A percentile compares a stretch with the other conserved stretches of the same genome.
These are phyloP conservation scores for Drosophila kanapiae DNA, from an alignment of 1,140 invertebrate species.

Conservation along the genomic window DNA sequence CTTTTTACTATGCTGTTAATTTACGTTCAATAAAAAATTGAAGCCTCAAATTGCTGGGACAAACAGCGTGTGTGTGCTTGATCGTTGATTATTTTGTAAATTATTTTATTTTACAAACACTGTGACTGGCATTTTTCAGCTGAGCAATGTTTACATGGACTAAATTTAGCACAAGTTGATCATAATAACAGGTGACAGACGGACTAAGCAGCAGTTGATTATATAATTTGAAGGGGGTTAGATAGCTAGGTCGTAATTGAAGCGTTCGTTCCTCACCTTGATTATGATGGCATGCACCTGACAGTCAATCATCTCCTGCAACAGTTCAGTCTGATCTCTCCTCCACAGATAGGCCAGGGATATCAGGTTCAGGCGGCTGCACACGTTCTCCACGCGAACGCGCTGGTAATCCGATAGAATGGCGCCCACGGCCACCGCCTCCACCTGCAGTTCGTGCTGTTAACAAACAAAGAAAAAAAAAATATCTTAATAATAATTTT, in stretches of 20 bases:
- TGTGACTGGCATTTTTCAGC: neutral
- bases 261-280: constrained; percentile 87
- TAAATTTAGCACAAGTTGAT: constrained; percentile 25
- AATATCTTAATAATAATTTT: neutral
- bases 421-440: constrained; percentile 98
- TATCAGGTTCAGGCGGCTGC: constrained; percentile 94
- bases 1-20: neutral
- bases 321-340: constrained; percentile 95
- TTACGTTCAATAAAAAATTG: neutral
- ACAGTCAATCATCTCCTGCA: constrained; percentile 99
- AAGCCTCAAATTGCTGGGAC: constrained; percentile 17
- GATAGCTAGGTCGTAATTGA: neutral
- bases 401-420: constrained; percentile 99
- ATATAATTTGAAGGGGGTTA: neutral
- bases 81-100: constrained; percentile 6
- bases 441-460: constrained; percentile 92
- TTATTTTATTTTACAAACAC: constrained; percentile 6
- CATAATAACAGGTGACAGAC: neutral
- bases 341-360: constrained; percentile 97
- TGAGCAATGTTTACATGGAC: constrained; percentile 20
- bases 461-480: constrained; percentile 59
- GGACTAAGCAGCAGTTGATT: neutral
- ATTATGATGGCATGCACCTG: constrained; percentile 97
- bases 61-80: neutral
- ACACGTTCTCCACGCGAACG: constrained; percentile 99